Percentiles rank a stretch among this genome's conserved stretches.
phyloP scores from a whole-genome alignment of 2,888 invertebrate genomes.

The Euzetes globulus region DNA sequence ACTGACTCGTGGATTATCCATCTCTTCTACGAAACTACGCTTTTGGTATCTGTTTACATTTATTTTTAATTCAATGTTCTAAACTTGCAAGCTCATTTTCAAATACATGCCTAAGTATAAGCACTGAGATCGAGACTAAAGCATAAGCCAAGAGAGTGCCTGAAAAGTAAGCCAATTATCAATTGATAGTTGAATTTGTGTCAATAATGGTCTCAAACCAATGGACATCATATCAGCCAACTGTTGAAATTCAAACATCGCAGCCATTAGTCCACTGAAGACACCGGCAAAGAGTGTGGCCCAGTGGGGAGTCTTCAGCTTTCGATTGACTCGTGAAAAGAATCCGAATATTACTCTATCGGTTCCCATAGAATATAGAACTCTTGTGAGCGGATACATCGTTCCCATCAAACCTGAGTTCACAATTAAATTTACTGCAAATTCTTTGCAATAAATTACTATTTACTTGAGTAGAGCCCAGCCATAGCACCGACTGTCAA shows the following conservation, averaged over 20 bases:
- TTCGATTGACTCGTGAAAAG: constrained; percentile 47
- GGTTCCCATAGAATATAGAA: constrained; percentile 81
- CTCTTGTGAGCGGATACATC: constrained; percentile 72
- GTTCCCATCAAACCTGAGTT: constrained; percentile 68
- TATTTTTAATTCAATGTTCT: neutral
- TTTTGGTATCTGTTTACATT: neutral
- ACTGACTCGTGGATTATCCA: neutral
- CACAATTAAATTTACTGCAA: constrained; percentile 50
- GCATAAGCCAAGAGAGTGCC: constrained; percentile 48
- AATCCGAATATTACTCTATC: constrained; percentile 71
- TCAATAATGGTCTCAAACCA: constrained; percentile 44
- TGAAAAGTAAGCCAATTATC: neutral
- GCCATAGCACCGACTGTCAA: constrained; percentile 9
- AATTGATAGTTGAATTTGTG: neutral
- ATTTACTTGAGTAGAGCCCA: no score
- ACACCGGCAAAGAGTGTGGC: constrained; percentile 50
- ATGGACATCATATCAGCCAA: constrained; percentile 52
- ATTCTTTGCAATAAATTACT: no score
- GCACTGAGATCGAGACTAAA: constrained; percentile 49
- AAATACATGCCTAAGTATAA: constrained; percentile 44
- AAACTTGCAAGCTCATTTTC: neutral
- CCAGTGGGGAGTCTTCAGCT: constrained; percentile 50
- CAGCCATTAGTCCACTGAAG: constrained; percentile 49
- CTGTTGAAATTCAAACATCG: constrained; percentile 47
- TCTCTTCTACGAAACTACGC: neutral